Evolutionary conservation across 2,797 vertebrate genomes (phyloP).

Genomic region (Sebastes dallii): DNA sequence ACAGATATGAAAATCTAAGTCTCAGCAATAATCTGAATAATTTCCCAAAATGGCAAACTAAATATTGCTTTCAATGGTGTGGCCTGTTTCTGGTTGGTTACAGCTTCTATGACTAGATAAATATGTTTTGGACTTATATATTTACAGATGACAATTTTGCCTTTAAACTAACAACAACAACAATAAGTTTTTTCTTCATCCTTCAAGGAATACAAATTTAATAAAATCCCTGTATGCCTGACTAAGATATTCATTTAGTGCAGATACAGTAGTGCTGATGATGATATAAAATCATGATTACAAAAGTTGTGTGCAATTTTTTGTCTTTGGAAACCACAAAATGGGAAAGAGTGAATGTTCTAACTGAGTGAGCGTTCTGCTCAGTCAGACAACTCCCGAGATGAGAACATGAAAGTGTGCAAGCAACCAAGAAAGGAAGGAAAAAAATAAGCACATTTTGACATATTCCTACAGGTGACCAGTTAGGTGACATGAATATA

Average conservation of each 20-base stretch:
- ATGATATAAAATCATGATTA: slow-evolving; percentile 4
- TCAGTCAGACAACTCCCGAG: neutral
- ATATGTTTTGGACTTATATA: too few relatives aligned
- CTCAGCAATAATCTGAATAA: neutral
- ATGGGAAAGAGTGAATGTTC: neutral
- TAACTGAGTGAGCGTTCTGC: neutral
- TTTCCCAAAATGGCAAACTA: neutral
- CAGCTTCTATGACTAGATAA: too few relatives aligned
- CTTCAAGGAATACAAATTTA: neutral
- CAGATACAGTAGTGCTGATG: neutral
- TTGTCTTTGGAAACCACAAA: neutral
- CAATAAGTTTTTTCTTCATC: neutral
- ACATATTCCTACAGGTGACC: neutral
- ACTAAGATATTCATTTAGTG: neutral
- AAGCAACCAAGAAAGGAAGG: neutral
- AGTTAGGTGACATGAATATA: neutral
- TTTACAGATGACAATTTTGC: too few relatives aligned
- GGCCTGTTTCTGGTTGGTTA: too few relatives aligned
- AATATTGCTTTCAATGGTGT: neutral
- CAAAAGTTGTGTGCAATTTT: neutral
- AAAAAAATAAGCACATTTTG: neutral
- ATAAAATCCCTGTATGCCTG: neutral
- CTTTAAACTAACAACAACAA: neutral
- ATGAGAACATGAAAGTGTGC: neutral
- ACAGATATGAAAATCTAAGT: neutral